Evolutionary conservation across 2,113 vertebrate genomes (phyloP).

Genomic region (Upupa epops): DNA sequence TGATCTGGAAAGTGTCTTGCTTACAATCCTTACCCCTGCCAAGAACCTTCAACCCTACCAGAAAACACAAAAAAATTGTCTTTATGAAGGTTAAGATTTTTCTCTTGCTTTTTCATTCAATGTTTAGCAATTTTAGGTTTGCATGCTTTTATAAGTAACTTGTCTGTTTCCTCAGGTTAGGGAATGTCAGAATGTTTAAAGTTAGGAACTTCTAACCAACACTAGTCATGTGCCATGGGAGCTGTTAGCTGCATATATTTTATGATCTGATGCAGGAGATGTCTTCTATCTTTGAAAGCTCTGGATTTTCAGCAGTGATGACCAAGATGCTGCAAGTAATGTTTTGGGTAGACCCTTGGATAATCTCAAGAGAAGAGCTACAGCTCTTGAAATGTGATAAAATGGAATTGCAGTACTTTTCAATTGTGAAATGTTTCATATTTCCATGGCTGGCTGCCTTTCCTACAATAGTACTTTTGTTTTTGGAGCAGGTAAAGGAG

Average conservation of each 20-base stretch:
- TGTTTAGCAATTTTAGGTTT: neutral
- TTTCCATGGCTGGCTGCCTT: neutral
- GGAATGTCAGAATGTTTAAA: neutral
- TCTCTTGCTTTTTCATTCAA: neutral
- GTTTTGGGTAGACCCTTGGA: neutral
- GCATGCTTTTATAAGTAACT: neutral
- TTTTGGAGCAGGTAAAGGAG: neutral
- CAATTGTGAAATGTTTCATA: neutral
- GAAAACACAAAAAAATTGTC: neutral
- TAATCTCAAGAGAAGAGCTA: neutral
- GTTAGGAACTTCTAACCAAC: neutral
- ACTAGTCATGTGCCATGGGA: neutral
- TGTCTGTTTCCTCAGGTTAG: neutral
- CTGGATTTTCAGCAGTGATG: neutral
- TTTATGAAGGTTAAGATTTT: neutral
- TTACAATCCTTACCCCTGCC: neutral
- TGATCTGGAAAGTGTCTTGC: neutral
- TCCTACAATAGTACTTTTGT: neutral
- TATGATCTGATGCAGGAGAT: neutral
- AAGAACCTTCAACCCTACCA: neutral
- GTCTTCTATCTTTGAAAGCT: neutral
- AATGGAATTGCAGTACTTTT: neutral
- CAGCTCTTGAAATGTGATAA: neutral
- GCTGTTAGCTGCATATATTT: fast-evolving
- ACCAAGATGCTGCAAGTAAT: neutral